Conservation (phyloP, 92 coral and sea anemone species). For the Paramuricea clavata region DNA sequence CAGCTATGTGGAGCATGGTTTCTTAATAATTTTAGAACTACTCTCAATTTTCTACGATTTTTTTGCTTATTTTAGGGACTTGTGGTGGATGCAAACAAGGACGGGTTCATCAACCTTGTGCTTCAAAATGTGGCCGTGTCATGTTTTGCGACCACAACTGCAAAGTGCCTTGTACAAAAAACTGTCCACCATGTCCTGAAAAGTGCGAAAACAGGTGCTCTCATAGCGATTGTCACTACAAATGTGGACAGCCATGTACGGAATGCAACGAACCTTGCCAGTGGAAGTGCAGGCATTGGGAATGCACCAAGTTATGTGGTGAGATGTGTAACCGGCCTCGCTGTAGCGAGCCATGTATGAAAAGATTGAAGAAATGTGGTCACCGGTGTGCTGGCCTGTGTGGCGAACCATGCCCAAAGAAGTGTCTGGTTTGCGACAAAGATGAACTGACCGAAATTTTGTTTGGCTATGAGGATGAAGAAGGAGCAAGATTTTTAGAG, state of each 20-base stretch:
- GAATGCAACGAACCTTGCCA: conserved; percentile 78
- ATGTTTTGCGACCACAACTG: conserved; percentile 92
- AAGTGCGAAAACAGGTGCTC: conserved; percentile 79
- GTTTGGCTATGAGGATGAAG: conserved; percentile 90
- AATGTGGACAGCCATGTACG: conserved; percentile 85
- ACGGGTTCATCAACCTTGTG: conserved; percentile 82
- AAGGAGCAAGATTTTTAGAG: conserved; percentile 85
- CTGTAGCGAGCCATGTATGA: conserved; percentile 76
- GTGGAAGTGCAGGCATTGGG: conserved; percentile 78
- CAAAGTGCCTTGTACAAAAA: conserved; percentile 80
- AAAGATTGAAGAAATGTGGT: conserved; percentile 58
- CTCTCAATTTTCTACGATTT: not conserved
- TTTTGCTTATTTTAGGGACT: conserved; percentile 60
- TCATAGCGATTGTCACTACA: conserved; percentile 84
- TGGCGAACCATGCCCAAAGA: conserved; percentile 92
- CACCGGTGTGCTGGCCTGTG: conserved; percentile 95
- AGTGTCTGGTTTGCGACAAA: conserved; percentile 87
- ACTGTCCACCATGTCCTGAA: conserved; percentile 90
- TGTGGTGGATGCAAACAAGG: conserved; percentile 83
- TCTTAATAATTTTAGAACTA: too few species aligned
- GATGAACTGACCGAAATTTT: conserved; percentile 89
- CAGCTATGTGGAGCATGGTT: too few species aligned
- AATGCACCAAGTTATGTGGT: conserved; percentile 79
- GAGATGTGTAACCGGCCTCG: conserved; percentile 82
- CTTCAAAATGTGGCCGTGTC: conserved; percentile 77